Percentiles rank a stretch among this genome's conserved stretches.
phyloP scores from a whole-genome alignment of 2,888 invertebrate genomes.

The Dermolepida albohirtum region DNA sequence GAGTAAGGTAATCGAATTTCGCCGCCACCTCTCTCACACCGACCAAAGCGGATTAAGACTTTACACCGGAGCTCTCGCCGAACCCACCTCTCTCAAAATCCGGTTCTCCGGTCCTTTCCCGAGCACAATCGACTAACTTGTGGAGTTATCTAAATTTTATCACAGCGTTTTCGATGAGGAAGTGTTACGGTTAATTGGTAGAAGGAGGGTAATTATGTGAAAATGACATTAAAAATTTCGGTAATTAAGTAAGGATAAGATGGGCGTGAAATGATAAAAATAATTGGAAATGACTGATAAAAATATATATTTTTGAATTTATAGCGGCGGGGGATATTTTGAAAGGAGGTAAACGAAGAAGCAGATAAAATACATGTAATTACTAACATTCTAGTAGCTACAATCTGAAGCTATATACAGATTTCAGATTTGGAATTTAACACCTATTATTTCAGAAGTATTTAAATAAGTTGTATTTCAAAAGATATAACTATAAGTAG shows the following conservation, averaged over 20 bases:
- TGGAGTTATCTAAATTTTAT: conserved; percentile 14
- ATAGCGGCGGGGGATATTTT: too few relatives aligned
- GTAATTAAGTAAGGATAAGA: not conserved
- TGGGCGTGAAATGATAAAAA: too few relatives aligned
- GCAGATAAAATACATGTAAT: too few relatives aligned
- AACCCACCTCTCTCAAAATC: not conserved
- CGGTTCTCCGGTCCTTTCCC: not conserved
- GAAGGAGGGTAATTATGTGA: conserved; percentile 4
- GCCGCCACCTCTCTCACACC: conserved; percentile 6
- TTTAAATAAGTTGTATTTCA: too few relatives aligned
- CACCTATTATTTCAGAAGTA: too few relatives aligned
- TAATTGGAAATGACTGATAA: too few relatives aligned
- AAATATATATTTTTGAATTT: too few relatives aligned
- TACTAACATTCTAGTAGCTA: too few relatives aligned
- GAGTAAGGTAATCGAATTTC: conserved; percentile 25
- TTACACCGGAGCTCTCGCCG: conserved; percentile 13
- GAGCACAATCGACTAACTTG: conserved; percentile 10
- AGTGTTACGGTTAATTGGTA: conserved; percentile 21
- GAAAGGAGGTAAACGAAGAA: too few relatives aligned
- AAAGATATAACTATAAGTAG: too few relatives aligned
- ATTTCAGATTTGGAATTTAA: too few relatives aligned
- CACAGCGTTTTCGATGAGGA: conserved; percentile 17
- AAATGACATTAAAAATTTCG: conserved; percentile 13
- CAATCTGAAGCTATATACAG: too few relatives aligned
- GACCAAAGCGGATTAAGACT: conserved; percentile 23